A percentile compares a stretch with the other conserved stretches of the same genome.
phyloP scores from a whole-genome alignment of 92 coral and sea anemone genomes.

The Pocillopora grandis region DNA sequence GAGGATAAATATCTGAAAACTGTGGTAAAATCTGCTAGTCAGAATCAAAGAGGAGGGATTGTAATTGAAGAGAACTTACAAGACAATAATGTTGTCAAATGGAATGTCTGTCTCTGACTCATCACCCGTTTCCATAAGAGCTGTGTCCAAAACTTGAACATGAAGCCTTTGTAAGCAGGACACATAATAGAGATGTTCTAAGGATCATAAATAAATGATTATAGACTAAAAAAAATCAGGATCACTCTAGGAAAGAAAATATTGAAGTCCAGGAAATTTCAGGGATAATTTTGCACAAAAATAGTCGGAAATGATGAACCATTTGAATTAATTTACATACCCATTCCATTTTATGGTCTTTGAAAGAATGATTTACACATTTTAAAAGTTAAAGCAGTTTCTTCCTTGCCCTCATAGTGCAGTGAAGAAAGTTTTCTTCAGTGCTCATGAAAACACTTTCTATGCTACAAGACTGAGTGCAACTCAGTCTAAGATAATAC shows the following conservation, averaged over 20 bases:
- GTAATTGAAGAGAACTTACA: slow-evolving; percentile 61
- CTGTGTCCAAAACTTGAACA: slow-evolving; percentile 90
- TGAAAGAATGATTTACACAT: too few relatives aligned
- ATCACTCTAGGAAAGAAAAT: background rate
- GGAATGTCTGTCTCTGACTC: slow-evolving; percentile 95
- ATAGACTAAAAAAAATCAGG: background rate
- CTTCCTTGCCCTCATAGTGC: too few relatives aligned
- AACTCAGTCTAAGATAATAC: too few relatives aligned
- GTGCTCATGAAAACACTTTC: too few relatives aligned
- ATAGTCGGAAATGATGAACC: too few relatives aligned
- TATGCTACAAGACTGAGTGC: too few relatives aligned
- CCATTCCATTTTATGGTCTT: too few relatives aligned
- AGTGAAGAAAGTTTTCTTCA: too few relatives aligned
- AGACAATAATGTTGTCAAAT: slow-evolving; percentile 87
- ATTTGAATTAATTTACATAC: too few relatives aligned
- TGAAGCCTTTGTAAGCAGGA: slow-evolving; percentile 91
- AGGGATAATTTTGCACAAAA: background rate
- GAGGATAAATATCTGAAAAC: too few relatives aligned
- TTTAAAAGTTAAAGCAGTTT: too few relatives aligned
- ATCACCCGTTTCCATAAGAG: slow-evolving; percentile 83
- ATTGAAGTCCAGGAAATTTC: background rate
- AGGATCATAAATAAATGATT: background rate
- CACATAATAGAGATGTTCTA: slow-evolving; percentile 89
- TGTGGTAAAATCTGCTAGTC: background rate
- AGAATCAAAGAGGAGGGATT: background rate